A percentile compares a stretch with the other conserved stretches of the same genome.
Conservation (phyloP, 2,113 vertebrate species). For the Neogobius melanostomus region DNA sequence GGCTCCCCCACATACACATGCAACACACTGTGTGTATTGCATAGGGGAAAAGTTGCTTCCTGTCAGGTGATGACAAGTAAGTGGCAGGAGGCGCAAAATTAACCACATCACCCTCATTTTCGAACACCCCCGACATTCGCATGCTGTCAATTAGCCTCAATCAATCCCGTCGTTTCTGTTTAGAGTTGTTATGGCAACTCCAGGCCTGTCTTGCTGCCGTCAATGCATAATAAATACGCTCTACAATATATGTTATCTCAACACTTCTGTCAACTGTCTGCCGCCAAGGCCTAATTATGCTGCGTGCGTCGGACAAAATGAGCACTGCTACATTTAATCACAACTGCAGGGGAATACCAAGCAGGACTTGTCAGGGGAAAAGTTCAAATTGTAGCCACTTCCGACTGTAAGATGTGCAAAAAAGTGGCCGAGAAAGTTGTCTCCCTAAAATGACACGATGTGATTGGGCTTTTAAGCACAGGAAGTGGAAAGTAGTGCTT, state of each 20-base stretch:
- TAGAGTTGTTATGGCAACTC: slow-evolving; percentile 59
- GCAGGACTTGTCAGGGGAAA: slow-evolving; percentile 47
- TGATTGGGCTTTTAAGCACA: slow-evolving; percentile 49
- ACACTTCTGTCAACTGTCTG: slow-evolving; percentile 58
- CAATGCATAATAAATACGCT: slow-evolving; percentile 59
- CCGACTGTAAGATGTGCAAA: slow-evolving; percentile 33
- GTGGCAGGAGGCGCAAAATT: slow-evolving; percentile 59
- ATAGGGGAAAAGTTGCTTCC: slow-evolving; percentile 53
- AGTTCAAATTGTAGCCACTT: slow-evolving; percentile 25
- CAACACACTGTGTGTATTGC: slow-evolving; percentile 44
- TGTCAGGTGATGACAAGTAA: slow-evolving; percentile 72
- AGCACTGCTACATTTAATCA: slow-evolving; percentile 47
- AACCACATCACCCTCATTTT: slow-evolving; percentile 46
- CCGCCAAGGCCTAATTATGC: slow-evolving; percentile 57
- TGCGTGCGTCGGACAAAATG: slow-evolving; percentile 50
- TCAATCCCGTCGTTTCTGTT: slow-evolving; percentile 63
- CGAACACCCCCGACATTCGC: slow-evolving; percentile 10
- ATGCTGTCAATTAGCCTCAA: slow-evolving; percentile 75
- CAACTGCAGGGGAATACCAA: slow-evolving; percentile 27
- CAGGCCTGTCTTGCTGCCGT: slow-evolving; percentile 55
- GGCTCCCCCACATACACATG: slow-evolving; percentile 38
- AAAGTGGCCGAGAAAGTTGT: slow-evolving; percentile 47
- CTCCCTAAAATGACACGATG: slow-evolving; percentile 48
- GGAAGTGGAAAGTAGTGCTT: slow-evolving; percentile 53
- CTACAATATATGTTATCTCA: slow-evolving; percentile 57